A percentile compares a stretch with the other conserved stretches of the same genome.
Evolutionary conservation across 2,113 vertebrate species (phyloP).

Genomic region (Vulpes vulpes): DNA sequence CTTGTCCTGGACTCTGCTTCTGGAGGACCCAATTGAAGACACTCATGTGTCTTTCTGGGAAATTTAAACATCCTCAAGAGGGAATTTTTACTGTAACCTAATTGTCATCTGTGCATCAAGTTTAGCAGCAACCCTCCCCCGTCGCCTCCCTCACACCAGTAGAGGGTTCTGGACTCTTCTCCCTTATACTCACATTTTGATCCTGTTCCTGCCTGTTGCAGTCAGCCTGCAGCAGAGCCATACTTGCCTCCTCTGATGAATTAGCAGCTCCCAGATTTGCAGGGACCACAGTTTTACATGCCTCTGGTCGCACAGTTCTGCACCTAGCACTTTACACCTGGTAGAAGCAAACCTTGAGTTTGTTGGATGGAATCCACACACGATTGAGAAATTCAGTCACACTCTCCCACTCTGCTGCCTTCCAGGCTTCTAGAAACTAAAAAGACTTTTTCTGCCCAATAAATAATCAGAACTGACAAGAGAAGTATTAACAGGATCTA

Average conservation of each 20-base stretch:
- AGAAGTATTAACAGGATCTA: not conserved
- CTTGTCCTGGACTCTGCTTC: not conserved
- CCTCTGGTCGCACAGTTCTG: not conserved
- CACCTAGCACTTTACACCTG: not conserved
- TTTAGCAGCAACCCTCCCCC: not conserved
- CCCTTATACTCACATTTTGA: accelerated
- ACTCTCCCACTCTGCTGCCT: not conserved
- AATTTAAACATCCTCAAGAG: constrained; percentile 15
- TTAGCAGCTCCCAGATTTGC: not conserved
- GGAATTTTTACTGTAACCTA: not conserved
- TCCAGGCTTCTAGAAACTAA: not conserved
- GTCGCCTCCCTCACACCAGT: accelerated
- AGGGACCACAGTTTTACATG: not conserved
- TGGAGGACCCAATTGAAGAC: not conserved
- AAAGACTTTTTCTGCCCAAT: not conserved
- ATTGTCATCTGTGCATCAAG: not conserved
- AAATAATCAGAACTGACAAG: constrained; percentile 43
- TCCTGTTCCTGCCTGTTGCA: not conserved
- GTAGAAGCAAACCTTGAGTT: not conserved
- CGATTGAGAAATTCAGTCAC: not conserved
- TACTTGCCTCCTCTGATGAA: not conserved
- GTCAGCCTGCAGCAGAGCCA: not conserved
- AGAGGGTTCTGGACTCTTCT: not conserved
- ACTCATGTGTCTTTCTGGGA: not conserved
- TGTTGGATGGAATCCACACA: not conserved